A percentile compares a stretch with the other conserved stretches of the same genome.
phyloP scores from a whole-genome alignment of 2,113 vertebrate genomes.

The Tenebrosternarchus preto region DNA sequence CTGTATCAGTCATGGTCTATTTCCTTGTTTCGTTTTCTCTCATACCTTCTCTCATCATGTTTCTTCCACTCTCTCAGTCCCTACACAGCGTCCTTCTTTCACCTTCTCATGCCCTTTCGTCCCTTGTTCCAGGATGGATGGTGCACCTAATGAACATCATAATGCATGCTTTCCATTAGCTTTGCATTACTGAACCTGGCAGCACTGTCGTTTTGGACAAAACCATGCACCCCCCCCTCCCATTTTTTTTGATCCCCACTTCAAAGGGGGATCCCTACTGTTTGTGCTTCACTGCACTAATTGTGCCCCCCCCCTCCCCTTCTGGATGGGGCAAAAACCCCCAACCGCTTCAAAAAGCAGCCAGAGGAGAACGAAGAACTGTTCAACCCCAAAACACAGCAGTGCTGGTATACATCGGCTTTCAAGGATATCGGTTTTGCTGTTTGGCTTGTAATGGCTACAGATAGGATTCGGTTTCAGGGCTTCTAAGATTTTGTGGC shows the following conservation, averaged over 20 bases:
- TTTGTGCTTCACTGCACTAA: conserved; percentile 92
- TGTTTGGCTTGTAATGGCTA: conserved; percentile 28
- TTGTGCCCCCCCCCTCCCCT: conserved; percentile 79
- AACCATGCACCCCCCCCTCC: conserved; percentile 87
- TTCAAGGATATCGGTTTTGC: background rate
- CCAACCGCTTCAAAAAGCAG: conserved; percentile 76
- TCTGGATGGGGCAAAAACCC: conserved; percentile 76
- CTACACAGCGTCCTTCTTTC: background rate
- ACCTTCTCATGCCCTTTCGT: conserved; percentile 51
- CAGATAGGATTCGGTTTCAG: conserved; percentile 18
- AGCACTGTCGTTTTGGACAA: conserved; percentile 94
- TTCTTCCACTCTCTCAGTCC: background rate
- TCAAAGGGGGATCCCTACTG: conserved; percentile 95
- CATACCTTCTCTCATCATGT: background rate
- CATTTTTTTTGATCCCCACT: conserved; percentile 88
- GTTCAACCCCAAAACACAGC: conserved; percentile 29
- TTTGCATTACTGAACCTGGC: conserved; percentile 93
- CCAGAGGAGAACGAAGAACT: conserved; percentile 65
- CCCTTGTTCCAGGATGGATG: conserved; percentile 84
- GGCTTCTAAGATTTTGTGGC: conserved; percentile 26
- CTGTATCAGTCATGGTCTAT: background rate
- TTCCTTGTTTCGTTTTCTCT: conserved; percentile 24
- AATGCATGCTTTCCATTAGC: conserved; percentile 95
- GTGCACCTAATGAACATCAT: conserved; percentile 96
- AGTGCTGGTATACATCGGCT: background rate